A percentile compares a stretch with the other conserved stretches of the same genome.
Conservation (phyloP, 1,140 invertebrate species). For the Druon quercuslanigerum region DNA sequence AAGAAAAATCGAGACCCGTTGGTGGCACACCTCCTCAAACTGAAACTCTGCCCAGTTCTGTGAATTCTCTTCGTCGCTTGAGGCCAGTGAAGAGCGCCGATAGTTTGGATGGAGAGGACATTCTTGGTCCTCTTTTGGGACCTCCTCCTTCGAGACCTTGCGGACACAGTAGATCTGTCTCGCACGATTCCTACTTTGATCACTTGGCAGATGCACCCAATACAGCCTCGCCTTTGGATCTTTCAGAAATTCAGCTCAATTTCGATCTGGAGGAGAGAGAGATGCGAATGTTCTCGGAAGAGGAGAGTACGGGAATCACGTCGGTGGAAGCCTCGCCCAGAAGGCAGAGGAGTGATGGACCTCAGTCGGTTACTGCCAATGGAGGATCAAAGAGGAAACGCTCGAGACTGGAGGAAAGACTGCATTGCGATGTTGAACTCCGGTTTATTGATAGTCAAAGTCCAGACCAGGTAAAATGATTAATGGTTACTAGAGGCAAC, state of each 20-base stretch:
- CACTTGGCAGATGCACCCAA: conserved; percentile 76
- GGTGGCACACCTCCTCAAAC: conserved; percentile 71
- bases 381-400: conserved; percentile 74
- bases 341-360: conserved; percentile 71
- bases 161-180: conserved; percentile 83
- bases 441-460: conserved; percentile 78
- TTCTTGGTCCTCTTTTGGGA: conserved; percentile 67
- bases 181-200: conserved; percentile 96
- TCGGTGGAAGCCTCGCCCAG: conserved; percentile 77
- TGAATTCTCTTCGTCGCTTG: conserved; percentile 75
- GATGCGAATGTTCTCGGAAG: conserved; percentile 90
- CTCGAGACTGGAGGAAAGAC: conserved; percentile 75
- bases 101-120: conserved; percentile 77
- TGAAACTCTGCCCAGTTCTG: conserved; percentile 66
- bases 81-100: conserved; percentile 84
- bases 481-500: background rate
- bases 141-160: conserved; percentile 74
- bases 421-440: conserved; percentile 75
- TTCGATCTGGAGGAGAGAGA: conserved; percentile 90
- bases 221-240: conserved; percentile 79
- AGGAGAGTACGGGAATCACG: conserved; percentile 81
- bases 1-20: conserved; percentile 79
- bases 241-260: conserved; percentile 88
- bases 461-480: conserved; percentile 72
- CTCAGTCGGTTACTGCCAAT: conserved; percentile 54